phyloP scores from a whole-genome alignment of 2,797 vertebrate genomes.

The Chromobotia macracanthus region DNA sequence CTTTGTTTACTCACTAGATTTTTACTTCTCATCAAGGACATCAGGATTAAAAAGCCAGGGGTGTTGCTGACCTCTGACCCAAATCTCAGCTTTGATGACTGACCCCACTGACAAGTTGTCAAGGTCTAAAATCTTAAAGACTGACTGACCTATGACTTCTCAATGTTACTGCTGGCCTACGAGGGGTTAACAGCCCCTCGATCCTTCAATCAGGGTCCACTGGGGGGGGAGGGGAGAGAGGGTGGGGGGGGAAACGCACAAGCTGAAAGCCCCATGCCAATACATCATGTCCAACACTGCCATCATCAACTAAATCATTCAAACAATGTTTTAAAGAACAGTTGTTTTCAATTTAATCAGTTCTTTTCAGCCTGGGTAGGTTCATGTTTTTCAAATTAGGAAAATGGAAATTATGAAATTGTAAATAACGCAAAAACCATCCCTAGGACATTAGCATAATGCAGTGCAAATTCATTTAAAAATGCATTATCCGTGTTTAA shows the following conservation, averaged over 20 bases:
- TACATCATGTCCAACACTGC: conserved; percentile 53
- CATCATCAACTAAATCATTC: conserved; percentile 54
- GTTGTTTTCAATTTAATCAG: conserved; percentile 53
- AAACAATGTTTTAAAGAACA: conserved; percentile 27
- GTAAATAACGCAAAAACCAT: conserved; percentile 31
- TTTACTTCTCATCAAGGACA: conserved; percentile 62
- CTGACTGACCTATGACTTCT: conserved; percentile 63
- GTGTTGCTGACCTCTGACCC: conserved; percentile 70
- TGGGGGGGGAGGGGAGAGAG: no score
- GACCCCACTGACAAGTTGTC: conserved; percentile 70
- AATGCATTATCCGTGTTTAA: conserved; percentile 28
- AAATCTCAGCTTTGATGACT: conserved; percentile 74
- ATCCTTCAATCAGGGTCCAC: conserved; percentile 67
- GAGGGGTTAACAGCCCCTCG: conserved; percentile 70
- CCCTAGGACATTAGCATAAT: conserved; percentile 33
- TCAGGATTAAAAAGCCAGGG: conserved; percentile 68
- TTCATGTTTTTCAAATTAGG: conserved; percentile 27
- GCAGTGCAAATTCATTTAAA: conserved; percentile 31
- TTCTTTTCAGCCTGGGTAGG: conserved; percentile 24
- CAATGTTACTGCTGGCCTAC: conserved; percentile 66
- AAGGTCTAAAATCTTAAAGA: conserved; percentile 61
- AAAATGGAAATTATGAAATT: conserved; percentile 39
- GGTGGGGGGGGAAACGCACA: conserved; percentile 44
- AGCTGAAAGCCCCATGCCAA: conserved; percentile 50
- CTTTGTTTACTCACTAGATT: no score